These are phyloP conservation scores for Zaprionus lineosus DNA, from an alignment of 2,888 invertebrate genomes.

Conservation along the genomic window DNA sequence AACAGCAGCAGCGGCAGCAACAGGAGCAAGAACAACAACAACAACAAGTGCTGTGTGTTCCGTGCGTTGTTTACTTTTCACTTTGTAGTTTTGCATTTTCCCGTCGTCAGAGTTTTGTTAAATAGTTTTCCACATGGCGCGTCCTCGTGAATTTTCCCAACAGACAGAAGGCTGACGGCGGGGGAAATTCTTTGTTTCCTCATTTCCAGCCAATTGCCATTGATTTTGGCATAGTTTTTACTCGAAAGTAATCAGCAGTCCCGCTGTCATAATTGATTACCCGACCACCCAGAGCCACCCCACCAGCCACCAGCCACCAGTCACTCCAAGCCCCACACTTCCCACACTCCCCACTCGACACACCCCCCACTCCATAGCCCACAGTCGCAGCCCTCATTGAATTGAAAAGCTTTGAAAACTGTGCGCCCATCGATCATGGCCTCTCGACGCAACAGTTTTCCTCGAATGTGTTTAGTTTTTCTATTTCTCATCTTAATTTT, in stretches of 20 bases:
- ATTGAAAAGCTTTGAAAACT: constrained; percentile 34
- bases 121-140: constrained; percentile 46
- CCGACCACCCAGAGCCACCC: too few species aligned
- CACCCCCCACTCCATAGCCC: too few species aligned
- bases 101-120: constrained; percentile 57
- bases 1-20: constrained; percentile 20
- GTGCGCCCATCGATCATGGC: constrained; percentile 51
- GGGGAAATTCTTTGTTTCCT: constrained; percentile 41
- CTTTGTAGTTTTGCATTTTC: constrained; percentile 71
- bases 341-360: too few species aligned
- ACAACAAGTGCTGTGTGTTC: constrained; percentile 33
- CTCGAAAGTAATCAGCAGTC: constrained; percentile 19
- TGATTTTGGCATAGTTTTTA: constrained; percentile 64
- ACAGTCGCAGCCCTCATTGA: too few species aligned
- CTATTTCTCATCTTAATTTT: constrained; percentile 16
- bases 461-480: constrained; percentile 8
- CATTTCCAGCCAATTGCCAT: constrained; percentile 49
- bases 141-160: constrained; percentile 1
- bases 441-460: constrained; percentile 28
- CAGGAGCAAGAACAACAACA: constrained; percentile 15
- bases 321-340: too few species aligned
- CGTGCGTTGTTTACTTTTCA: constrained; percentile 69
- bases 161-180: too few species aligned
- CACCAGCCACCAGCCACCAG: too few species aligned
- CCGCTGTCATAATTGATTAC: constrained; percentile 42